phyloP scores from a whole-genome alignment of 1,140 invertebrate genomes.

The Sycobia sp. region DNA sequence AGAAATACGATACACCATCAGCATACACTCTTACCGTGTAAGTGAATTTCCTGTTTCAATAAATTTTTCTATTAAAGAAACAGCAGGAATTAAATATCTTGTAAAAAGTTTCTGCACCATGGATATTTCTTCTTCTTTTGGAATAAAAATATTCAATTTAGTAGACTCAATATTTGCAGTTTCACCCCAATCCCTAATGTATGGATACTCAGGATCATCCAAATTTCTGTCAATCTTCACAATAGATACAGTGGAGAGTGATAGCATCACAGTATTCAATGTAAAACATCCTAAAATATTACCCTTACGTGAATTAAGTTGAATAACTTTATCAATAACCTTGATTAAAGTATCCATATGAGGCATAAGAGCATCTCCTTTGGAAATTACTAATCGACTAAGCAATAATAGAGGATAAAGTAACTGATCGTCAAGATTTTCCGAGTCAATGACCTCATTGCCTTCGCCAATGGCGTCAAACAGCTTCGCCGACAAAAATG shows the following conservation, averaged over 20 bases:
- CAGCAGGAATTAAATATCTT: slow-evolving; percentile 67
- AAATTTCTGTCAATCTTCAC: slow-evolving; percentile 66
- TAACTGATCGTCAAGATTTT: slow-evolving; percentile 79
- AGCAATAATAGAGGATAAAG: slow-evolving; percentile 79
- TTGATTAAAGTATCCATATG: slow-evolving; percentile 67
- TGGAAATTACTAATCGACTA: slow-evolving; percentile 71
- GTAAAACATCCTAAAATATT: slow-evolving; percentile 63
- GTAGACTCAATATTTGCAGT: slow-evolving; percentile 70
- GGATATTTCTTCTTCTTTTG: slow-evolving; percentile 71
- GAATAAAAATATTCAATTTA: slow-evolving; percentile 78
- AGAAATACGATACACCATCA: not conserved
- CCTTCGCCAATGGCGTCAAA: slow-evolving; percentile 63
- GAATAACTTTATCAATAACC: slow-evolving; percentile 69
- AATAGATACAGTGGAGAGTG: slow-evolving; percentile 67
- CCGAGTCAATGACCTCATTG: slow-evolving; percentile 63
- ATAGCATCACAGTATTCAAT: slow-evolving; percentile 61
- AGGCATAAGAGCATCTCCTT: slow-evolving; percentile 66
- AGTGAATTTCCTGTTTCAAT: slow-evolving; percentile 51
- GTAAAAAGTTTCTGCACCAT: slow-evolving; percentile 70
- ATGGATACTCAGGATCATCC: slow-evolving; percentile 70
- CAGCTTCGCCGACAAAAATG: slow-evolving; percentile 70
- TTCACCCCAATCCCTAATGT: slow-evolving; percentile 84
- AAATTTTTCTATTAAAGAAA: slow-evolving; percentile 63
- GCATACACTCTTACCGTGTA: slow-evolving; percentile 37
- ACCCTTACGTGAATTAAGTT: slow-evolving; percentile 69